phyloP scores from a whole-genome alignment of 30 jellyfish, hydroid and myxozoan genomes.

The Pelagia noctiluca region DNA sequence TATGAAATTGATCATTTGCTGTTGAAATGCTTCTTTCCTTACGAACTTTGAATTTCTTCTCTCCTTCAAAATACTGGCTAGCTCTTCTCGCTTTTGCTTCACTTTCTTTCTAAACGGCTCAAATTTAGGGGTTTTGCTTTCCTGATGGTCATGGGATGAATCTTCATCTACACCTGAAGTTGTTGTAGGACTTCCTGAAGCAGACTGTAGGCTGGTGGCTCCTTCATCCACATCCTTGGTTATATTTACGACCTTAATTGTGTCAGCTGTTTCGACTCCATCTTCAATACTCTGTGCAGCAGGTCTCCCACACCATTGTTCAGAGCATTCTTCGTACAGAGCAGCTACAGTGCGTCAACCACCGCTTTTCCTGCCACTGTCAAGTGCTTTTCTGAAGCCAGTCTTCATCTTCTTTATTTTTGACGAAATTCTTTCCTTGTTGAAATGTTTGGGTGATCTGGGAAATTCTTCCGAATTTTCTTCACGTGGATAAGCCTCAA shows the following conservation, averaged over 20 bases:
- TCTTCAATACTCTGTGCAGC: neutral
- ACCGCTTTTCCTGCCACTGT: neutral
- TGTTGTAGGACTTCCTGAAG: neutral
- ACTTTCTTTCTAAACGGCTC: slow-evolving; percentile 12
- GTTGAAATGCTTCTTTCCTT: slow-evolving; percentile 21
- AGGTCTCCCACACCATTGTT: neutral
- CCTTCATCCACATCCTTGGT: neutral
- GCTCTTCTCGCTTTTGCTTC: slow-evolving; percentile 20
- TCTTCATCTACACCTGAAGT: neutral
- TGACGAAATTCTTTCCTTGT: too few relatives aligned
- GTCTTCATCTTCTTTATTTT: too few relatives aligned
- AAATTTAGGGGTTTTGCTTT: neutral
- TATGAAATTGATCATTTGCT: neutral
- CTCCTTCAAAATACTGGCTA: neutral
- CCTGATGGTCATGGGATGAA: neutral
- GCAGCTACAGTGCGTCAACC: neutral
- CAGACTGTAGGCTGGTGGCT: neutral
- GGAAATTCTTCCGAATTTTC: too few relatives aligned
- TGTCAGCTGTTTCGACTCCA: neutral
- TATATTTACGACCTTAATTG: neutral
- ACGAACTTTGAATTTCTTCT: slow-evolving; percentile 16
- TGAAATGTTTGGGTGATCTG: too few relatives aligned
- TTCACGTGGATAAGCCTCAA: too few relatives aligned
- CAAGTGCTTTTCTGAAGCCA: too few relatives aligned
- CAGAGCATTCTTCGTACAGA: neutral